phyloP scores from a whole-genome alignment of 2,888 invertebrate genomes.

The Archips xylosteana region DNA sequence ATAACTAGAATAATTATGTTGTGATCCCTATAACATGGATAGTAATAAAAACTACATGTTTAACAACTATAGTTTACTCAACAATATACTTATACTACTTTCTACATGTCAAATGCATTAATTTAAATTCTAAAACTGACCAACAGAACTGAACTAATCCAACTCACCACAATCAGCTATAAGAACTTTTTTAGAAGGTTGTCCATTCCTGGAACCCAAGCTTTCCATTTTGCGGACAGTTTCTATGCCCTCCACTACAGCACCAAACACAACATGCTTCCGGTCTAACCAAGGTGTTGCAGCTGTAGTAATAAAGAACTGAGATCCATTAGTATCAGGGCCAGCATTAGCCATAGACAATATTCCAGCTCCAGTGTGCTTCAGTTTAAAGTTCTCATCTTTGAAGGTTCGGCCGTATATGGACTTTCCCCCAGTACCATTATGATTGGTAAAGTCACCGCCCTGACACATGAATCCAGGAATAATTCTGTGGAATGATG shows the following conservation, averaged over 20 bases:
- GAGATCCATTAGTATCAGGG: slow-evolving; percentile 97
- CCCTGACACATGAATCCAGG: slow-evolving; percentile 99
- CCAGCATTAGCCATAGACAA: slow-evolving; percentile 99
- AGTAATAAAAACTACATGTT: slow-evolving; percentile 41
- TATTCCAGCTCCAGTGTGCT: slow-evolving; percentile 95
- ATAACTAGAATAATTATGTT: too few relatives aligned
- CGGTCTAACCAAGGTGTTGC: slow-evolving; percentile 97
- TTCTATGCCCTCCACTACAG: slow-evolving; percentile 96
- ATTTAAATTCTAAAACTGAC: neutral
- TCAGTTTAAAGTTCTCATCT: slow-evolving; percentile 98
- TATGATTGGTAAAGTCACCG: slow-evolving; percentile 96
- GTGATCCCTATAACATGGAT: neutral
- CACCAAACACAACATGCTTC: slow-evolving; percentile 97
- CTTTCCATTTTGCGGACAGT: slow-evolving; percentile 94
- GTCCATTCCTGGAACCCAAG: slow-evolving; percentile 93
- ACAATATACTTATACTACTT: slow-evolving; percentile 28
- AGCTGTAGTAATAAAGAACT: slow-evolving; percentile 98
- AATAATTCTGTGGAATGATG: slow-evolving; percentile 95
- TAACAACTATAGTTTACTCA: slow-evolving; percentile 38
- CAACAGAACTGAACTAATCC: slow-evolving; percentile 48
- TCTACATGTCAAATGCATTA: slow-evolving; percentile 28
- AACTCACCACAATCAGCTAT: slow-evolving; percentile 95
- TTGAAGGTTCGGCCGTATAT: slow-evolving; percentile 97
- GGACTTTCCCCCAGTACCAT: slow-evolving; percentile 97
- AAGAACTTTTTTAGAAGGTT: slow-evolving; percentile 92